Evolutionary conservation across 2,888 invertebrate genomes (phyloP).

Genomic region (Tenthredo livida): DNA sequence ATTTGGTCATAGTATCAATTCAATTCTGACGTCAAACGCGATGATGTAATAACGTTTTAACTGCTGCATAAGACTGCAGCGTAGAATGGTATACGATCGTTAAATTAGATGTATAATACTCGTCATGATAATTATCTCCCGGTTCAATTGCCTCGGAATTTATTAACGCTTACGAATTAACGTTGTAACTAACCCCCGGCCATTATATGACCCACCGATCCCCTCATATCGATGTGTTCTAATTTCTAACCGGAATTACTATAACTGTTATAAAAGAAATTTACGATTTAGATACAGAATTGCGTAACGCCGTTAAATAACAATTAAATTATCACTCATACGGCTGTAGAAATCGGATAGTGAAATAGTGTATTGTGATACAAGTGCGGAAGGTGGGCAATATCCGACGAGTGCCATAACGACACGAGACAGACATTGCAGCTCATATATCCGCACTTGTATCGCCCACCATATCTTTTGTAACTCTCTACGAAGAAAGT

Average conservation of each 20-base stretch:
- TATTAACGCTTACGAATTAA: slow-evolving; percentile 28
- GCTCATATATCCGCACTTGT: no score
- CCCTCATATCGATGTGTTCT: not conserved
- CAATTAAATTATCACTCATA: no score
- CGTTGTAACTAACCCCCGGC: not conserved
- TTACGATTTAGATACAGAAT: not conserved
- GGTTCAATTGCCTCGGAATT: slow-evolving; percentile 20
- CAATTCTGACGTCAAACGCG: slow-evolving; percentile 32
- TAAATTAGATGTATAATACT: slow-evolving; percentile 34
- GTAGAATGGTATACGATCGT: not conserved
- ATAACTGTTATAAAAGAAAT: not conserved
- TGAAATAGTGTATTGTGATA: no score
- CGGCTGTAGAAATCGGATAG: not conserved
- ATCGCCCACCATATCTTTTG: no score
- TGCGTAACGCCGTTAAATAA: not conserved
- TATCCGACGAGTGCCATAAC: no score
- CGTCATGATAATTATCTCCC: slow-evolving; percentile 27
- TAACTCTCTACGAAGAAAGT: no score
- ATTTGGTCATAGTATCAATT: slow-evolving; percentile 14
- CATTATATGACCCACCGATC: not conserved
- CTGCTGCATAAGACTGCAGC: not conserved
- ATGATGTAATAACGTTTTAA: slow-evolving; percentile 21
- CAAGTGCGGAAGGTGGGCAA: no score
- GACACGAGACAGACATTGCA: no score
- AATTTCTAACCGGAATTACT: not conserved